Conservation (phyloP, 2,888 invertebrate species). For the Volucella zonaria region DNA sequence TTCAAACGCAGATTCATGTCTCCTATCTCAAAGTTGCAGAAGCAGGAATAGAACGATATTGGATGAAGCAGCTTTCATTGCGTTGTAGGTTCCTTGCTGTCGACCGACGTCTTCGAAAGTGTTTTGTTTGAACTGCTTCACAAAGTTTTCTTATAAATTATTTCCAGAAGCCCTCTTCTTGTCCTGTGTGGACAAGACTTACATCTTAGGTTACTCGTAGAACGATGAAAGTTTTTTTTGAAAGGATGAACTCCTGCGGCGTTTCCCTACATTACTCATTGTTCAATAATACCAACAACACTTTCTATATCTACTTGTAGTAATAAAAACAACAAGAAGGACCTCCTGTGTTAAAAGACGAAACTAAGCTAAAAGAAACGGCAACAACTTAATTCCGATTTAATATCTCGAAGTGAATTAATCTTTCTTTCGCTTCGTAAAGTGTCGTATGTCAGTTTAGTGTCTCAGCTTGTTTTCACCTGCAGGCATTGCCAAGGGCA, state of each 20-base stretch:
- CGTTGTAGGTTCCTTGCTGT: too few species aligned
- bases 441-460: conserved; percentile 30
- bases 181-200: too few species aligned
- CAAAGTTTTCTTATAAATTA: conserved; percentile 42
- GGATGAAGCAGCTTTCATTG: not conserved
- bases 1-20: not conserved
- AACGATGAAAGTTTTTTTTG: conserved; percentile 12
- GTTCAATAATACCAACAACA: not conserved
- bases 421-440: conserved; percentile 26
- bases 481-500: conserved; percentile 10
- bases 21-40: conserved; percentile 1
- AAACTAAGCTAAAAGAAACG: conserved; percentile 10
- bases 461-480: conserved; percentile 25
- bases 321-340: not conserved
- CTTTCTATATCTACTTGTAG: not conserved
- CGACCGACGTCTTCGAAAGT: not conserved
- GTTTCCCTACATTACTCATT: conserved; percentile 7
- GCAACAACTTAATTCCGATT: conserved; percentile 44
- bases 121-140: conserved; percentile 24
- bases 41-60: not conserved
- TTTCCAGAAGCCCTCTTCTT: not conserved
- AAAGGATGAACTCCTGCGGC: conserved; percentile 27
- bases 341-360: not conserved
- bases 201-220: too few species aligned
- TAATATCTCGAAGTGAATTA: conserved; percentile 50